Base-by-base conservation (phyloP, 2,888 invertebrate genomes). In the Athalia circularis region DNA sequence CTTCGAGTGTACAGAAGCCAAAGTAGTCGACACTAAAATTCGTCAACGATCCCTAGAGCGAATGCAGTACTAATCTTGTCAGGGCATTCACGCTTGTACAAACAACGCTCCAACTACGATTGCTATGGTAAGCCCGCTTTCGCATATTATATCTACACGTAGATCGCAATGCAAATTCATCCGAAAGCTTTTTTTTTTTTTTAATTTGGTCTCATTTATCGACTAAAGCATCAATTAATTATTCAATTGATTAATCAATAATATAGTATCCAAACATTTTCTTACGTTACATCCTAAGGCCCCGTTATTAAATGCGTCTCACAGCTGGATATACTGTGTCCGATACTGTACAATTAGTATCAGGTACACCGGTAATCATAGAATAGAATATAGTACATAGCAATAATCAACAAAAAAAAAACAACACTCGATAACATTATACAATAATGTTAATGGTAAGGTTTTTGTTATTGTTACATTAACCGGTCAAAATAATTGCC, bases 271-370 rank as follows among this genome's bases (percentile, higher is more conserved):
- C 50, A 47, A 72, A 59, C 7, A 72, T 62, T 75, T 29, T 75
- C 61, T 62, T 75, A 75, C 75, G 50, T 75, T 64, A 75, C 75
- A 62, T 62, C 61, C 75, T 75, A 75, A 75, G 75, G 75, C 75
- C 75, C 75, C 75, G 75, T 75, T 75, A 50, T 62, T 62, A 74
- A 74, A 62, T 74, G 61, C 74, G 50, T 74, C 74, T 62, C 74
- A 62, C 62, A 61, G 50, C 48, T 29, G 29, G 29, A 29, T 29
- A 29, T 29, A 29, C 29, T 29, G 29, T 29, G 29, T 29, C 29
- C 29, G 29, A 29, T 29, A 74, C 62, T 57, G 47, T 72, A 54
- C 43, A 29, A n/a, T 29, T 57, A 72, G 57, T 65, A 54, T 43
- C 54, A 54, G 9, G 5, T 43, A 70, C 61, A 13, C 5, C 8